Base-by-base conservation (phyloP, 2,113 vertebrate species). In the Hirundichthys speculiger region DNA sequence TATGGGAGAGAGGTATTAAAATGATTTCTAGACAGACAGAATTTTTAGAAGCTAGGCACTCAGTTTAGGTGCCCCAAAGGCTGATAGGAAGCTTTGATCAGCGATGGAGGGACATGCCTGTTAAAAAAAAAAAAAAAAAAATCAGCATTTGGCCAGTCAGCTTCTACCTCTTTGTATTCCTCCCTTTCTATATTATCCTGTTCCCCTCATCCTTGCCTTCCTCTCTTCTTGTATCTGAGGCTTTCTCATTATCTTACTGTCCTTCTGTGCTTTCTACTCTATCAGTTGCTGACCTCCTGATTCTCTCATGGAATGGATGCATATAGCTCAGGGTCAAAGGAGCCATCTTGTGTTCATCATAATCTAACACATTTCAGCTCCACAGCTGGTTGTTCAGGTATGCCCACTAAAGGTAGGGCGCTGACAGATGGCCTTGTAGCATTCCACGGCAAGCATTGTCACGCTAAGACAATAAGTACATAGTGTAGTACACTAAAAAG, bases 71-170 rank as follows among this genome's bases (percentile, higher is more conserved):
- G 74, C 84, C 83, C 84, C 63, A 15, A 68, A 87, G 86, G 83
- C 83, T 88, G 86, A 89, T 86, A 54, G 78, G 75, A 80, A 12
- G 74, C 89, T 88, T 90, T 90, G 84, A 90, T 89, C 82, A 85
- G 80, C 84, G 80, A 81, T 79, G 80, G 85, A 79, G 82, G 82
- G 83, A 85, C 83, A 87, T 66, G 82, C 73, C 80, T 86, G 85
- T 86, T 86, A 80, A 82, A n/a, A n/a, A n/a, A n/a, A n/a, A n/a
- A n/a, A n/a, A n/a, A n/a, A n/a, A n/a, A n/a, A n/a, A 88, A 86
- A 68, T 67, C 79, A 65, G 73, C 69, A 77, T 72, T 72, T 61
- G 22, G 61, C 57, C 38, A 13, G 66, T 83, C 65, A 55, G 59
- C 48, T 30, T 71, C 58, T 38, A 55, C 78, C 72, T 46, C 80